Percentiles rank a stretch among this genome's conserved stretches.
phyloP scores from a whole-genome alignment of 2,797 vertebrate genomes.

The Novumbra hubbsi region DNA sequence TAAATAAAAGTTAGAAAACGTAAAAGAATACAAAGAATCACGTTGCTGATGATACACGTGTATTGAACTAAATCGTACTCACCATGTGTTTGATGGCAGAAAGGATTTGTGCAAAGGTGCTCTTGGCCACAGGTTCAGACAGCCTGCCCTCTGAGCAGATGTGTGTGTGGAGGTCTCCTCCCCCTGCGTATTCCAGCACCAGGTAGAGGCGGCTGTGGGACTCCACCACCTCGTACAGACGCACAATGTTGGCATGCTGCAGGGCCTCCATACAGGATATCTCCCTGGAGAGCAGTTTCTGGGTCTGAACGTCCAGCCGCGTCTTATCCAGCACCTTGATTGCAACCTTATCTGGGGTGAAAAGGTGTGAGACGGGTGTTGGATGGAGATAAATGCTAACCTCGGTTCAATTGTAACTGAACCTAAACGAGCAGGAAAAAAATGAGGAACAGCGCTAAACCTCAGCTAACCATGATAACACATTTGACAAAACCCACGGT shows the following conservation, averaged over 20 bases:
- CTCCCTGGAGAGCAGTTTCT: slow-evolving; percentile 85
- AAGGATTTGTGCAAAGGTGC: slow-evolving; percentile 90
- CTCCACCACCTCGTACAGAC: slow-evolving; percentile 93
- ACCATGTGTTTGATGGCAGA: slow-evolving; percentile 96
- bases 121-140: slow-evolving; percentile 80
- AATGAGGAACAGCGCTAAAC: too few species aligned
- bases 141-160: slow-evolving; percentile 84
- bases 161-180: slow-evolving; percentile 89
- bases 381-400: background rate
- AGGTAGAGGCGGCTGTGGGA: slow-evolving; percentile 85
- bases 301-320: slow-evolving; percentile 83
- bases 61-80: slow-evolving; percentile 43
- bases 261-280: slow-evolving; percentile 91
- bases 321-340: slow-evolving; percentile 93
- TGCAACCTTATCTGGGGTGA: slow-evolving; percentile 89
- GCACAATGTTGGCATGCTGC: slow-evolving; percentile 88
- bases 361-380: background rate
- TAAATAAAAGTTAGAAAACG: too few species aligned
- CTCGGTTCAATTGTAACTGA: background rate
- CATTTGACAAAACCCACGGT: too few species aligned
- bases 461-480: too few species aligned
- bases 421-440: too few species aligned
- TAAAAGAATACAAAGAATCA: background rate
- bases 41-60: background rate
- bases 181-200: slow-evolving; percentile 91